phyloP scores from a whole-genome alignment of 2,888 invertebrate species.

The Apamea anceps region DNA sequence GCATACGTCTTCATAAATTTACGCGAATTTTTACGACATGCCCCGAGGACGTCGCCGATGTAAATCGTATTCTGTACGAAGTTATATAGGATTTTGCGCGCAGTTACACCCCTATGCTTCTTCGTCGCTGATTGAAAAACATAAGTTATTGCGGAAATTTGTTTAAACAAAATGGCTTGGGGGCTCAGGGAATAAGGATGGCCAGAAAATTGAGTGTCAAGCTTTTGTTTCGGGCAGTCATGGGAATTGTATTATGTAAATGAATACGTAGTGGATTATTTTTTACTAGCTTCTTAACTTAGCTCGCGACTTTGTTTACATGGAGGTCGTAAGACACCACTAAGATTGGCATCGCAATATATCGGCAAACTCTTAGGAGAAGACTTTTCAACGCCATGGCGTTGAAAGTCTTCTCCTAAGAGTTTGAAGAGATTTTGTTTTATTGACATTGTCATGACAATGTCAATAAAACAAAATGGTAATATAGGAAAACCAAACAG shows the following conservation, averaged over 20 bases:
- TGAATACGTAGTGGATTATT: neutral
- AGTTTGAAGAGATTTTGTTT: no score
- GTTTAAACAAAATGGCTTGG: slow-evolving; percentile 42
- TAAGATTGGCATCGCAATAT: neutral
- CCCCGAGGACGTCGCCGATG: slow-evolving; percentile 48
- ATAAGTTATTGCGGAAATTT: slow-evolving; percentile 44
- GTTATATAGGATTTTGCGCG: slow-evolving; percentile 65
- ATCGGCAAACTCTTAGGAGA: no score
- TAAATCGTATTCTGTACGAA: slow-evolving; percentile 58
- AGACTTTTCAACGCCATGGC: no score
- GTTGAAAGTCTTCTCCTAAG: no score
- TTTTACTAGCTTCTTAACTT: neutral
- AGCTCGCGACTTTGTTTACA: neutral
- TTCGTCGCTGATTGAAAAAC: slow-evolving; percentile 60
- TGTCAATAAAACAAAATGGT: no score
- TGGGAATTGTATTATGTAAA: slow-evolving; percentile 22
- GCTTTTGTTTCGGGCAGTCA: slow-evolving; percentile 30
- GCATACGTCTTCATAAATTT: slow-evolving; percentile 64
- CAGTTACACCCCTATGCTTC: slow-evolving; percentile 47
- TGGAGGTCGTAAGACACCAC: neutral
- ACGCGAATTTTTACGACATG: slow-evolving; percentile 59
- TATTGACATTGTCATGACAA: no score
- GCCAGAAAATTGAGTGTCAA: slow-evolving; percentile 51
- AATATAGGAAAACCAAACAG: no score
- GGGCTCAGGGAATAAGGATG: slow-evolving; percentile 32